phyloP scores from a whole-genome alignment of 2,888 invertebrate genomes.

The Papilio gigon region DNA sequence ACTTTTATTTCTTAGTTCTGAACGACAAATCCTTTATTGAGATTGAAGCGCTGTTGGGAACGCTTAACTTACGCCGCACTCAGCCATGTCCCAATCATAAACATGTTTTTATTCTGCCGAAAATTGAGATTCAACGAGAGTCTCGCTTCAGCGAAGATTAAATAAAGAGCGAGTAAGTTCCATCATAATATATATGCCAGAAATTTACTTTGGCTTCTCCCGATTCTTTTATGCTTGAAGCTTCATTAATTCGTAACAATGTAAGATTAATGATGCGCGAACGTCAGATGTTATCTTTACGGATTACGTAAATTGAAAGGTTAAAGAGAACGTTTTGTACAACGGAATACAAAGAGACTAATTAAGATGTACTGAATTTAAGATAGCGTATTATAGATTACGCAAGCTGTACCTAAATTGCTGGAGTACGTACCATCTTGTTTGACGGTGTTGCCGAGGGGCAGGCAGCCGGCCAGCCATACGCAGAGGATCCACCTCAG shows the following conservation, averaged over 20 bases:
- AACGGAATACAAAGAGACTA: slow-evolving; percentile 28
- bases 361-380: slow-evolving; percentile 11
- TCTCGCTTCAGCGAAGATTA: slow-evolving; percentile 29
- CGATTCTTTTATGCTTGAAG: slow-evolving; percentile 31
- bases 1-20: slow-evolving; percentile 36
- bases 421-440: slow-evolving; percentile 71
- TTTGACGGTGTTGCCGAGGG: slow-evolving; percentile 74
- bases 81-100: slow-evolving; percentile 21
- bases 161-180: slow-evolving; percentile 27
- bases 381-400: neutral
- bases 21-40: slow-evolving; percentile 33
- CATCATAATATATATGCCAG: slow-evolving; percentile 31
- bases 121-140: slow-evolving; percentile 33
- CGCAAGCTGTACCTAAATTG: neutral
- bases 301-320: slow-evolving; percentile 36
- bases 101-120: slow-evolving; percentile 35
- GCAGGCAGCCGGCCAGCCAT: slow-evolving; percentile 75
- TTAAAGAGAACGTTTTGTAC: slow-evolving; percentile 23
- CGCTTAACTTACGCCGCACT: slow-evolving; percentile 16
- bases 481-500: slow-evolving; percentile 74
- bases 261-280: slow-evolving; percentile 33
- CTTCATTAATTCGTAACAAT: slow-evolving; percentile 35
- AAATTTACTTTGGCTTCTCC: slow-evolving; percentile 29
- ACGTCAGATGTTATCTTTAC: slow-evolving; percentile 29
- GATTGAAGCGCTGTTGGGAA: slow-evolving; percentile 30